Evolutionary conservation across 2,113 vertebrate species (phyloP).

Genomic region (Saimiri boliviensis): DNA sequence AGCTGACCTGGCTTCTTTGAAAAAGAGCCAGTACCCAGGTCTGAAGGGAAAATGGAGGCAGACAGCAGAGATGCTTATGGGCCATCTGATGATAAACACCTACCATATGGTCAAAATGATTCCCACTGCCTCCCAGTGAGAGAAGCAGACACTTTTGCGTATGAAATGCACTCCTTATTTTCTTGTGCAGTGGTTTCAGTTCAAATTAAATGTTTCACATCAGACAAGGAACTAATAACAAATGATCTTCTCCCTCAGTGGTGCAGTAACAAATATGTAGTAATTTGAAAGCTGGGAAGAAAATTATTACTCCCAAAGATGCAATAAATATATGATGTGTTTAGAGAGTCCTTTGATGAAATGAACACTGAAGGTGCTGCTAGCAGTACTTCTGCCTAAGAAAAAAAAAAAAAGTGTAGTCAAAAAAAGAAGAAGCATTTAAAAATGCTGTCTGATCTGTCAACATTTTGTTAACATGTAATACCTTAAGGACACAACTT

Average conservation of each 20-base stretch:
- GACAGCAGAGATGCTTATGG: slow-evolving; percentile 79
- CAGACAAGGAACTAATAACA: slow-evolving; percentile 86
- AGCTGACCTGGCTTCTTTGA: slow-evolving; percentile 36
- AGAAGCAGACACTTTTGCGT: slow-evolving; percentile 82
- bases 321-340: slow-evolving; percentile 83
- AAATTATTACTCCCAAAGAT: slow-evolving; percentile 86
- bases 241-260: slow-evolving; percentile 80
- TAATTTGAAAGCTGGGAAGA: slow-evolving; percentile 85
- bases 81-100: slow-evolving; percentile 76
- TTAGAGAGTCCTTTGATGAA: slow-evolving; percentile 82
- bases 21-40: slow-evolving; percentile 33
- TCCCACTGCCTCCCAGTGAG: slow-evolving; percentile 80
- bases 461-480: slow-evolving; percentile 80
- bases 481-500: slow-evolving; percentile 59
- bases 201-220: slow-evolving; percentile 87
- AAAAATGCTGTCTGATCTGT: slow-evolving; percentile 73
- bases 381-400: slow-evolving; percentile 70
- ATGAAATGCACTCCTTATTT: slow-evolving; percentile 85
- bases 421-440: slow-evolving; percentile 61
- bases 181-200: slow-evolving; percentile 83
- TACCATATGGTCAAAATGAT: slow-evolving; percentile 84
- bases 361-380: slow-evolving; percentile 82
- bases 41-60: slow-evolving; percentile 69
- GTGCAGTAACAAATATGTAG: slow-evolving; percentile 85
- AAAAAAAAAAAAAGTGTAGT: not conserved